Conservation (phyloP, 2,797 vertebrate species). For the Lates japonicus region DNA sequence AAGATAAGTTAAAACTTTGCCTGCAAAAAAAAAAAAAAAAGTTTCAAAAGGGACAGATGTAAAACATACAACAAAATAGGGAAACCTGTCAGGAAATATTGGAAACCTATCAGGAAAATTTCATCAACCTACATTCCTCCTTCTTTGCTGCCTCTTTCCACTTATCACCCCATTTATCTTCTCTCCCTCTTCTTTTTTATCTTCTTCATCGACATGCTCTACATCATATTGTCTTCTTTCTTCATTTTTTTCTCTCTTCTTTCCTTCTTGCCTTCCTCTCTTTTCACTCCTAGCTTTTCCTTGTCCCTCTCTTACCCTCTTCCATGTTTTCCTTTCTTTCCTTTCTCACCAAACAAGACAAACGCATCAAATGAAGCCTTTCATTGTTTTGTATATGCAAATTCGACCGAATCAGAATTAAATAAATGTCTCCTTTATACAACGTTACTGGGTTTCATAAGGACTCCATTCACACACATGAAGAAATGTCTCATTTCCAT, state of each 20-base stretch:
- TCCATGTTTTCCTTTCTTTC: neutral
- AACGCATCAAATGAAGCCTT: constrained; percentile 80
- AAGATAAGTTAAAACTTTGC: neutral
- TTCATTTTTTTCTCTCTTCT: neutral
- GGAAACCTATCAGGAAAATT: too few species aligned
- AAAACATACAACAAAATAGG: neutral
- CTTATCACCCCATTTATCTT: neutral
- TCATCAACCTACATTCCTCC: too few species aligned
- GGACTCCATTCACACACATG: constrained; percentile 85
- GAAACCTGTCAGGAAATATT: too few species aligned
- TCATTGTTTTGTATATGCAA: constrained; percentile 83
- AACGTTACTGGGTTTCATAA: constrained; percentile 82
- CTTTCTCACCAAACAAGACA: constrained; percentile 69
- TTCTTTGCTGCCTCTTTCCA: too few species aligned
- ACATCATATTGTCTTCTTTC: too few species aligned
- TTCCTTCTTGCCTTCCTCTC: neutral
- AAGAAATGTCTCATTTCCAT: constrained; percentile 85
- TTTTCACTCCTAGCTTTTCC: too few species aligned
- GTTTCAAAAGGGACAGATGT: neutral
- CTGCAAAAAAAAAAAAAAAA: neutral
- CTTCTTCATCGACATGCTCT: too few species aligned
- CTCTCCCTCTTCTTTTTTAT: neutral
- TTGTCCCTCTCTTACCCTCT: neutral
- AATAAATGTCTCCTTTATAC: constrained; percentile 81
- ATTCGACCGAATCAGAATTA: constrained; percentile 84